Evolutionary conservation across 2,113 vertebrate species (phyloP), one percentile per base, ranked within the genome.

Genomic region (Procapra przewalskii): DNA sequence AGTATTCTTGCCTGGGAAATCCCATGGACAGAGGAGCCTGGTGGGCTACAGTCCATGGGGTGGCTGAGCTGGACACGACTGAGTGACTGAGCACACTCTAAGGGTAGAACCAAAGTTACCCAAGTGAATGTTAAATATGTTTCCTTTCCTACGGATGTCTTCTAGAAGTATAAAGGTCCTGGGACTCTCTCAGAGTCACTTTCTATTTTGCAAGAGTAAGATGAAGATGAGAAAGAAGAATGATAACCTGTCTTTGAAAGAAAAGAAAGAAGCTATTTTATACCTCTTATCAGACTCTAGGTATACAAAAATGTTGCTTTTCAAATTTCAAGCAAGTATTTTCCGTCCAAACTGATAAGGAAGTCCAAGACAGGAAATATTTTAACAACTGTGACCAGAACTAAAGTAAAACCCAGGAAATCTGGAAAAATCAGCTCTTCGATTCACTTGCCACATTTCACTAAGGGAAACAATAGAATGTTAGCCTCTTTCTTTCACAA

Each of bases 391-490:
- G n/a, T 10, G 50, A 67, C 50, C 82, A 7, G 6, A 97, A 67
- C 81, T 88, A 45, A 94, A 86, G 71, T 50, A 71, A 97, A 98
- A 94, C 29, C 9, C 9, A 33, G 36, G 60, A 97, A 82, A 94
- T 48, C 43, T 60, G 29, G 36, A 71, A 85, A 81, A 81, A 77
- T 40, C 45, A 71, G 85, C 33, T 75, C 55, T 86, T 87, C 0
- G 2, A 52, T 62, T 90, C 62, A 90, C 7, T 21, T 55, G 12
- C 9, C 82, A 92, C 60, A 90, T 45, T 90, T 45, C 79, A 64
- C 77, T 27, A 81, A 21, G 5, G 48, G 71, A 89, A 90, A 71
- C 1, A 80, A 21, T 13, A 36, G 48, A 91, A 62, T 6, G 2
- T 87, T 82, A 52, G 45, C 27, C 19, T 84, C 60, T 87, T 89